Evolutionary conservation across 1,140 invertebrate genomes (phyloP).

Genomic region (Plectus sambesii): DNA sequence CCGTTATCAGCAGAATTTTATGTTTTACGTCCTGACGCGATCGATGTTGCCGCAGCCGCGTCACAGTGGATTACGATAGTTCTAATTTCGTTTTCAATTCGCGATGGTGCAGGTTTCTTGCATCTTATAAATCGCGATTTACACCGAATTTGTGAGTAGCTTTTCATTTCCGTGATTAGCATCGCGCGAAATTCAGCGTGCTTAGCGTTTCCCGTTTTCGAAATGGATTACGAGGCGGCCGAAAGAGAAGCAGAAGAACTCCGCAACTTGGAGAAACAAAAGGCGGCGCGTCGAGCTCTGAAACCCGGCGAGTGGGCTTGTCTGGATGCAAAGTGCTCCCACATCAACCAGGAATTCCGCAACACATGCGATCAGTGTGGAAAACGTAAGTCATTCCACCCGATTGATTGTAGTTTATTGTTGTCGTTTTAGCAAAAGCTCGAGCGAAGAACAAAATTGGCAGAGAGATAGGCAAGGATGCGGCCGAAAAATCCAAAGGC

Average conservation of each 20-base stretch:
- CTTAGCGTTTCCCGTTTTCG: background rate
- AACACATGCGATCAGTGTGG: slow-evolving; percentile 29
- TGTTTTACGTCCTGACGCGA: too few relatives aligned
- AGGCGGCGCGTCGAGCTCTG: slow-evolving; percentile 19
- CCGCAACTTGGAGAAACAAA: too few relatives aligned
- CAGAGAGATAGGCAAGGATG: slow-evolving; percentile 90
- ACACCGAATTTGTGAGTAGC: background rate
- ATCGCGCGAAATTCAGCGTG: background rate
- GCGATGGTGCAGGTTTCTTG: too few relatives aligned
- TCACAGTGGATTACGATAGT: too few relatives aligned
- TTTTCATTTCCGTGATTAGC: background rate
- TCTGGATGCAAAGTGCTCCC: slow-evolving; percentile 37
- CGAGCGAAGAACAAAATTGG: slow-evolving; percentile 67
- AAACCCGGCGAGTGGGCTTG: slow-evolving; percentile 41
- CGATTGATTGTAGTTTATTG: slow-evolving; percentile 1
- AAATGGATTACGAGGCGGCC: background rate
- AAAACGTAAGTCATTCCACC: slow-evolving; percentile 25
- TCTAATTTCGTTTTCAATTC: too few relatives aligned
- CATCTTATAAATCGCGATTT: too few relatives aligned
- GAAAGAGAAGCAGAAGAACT: too few relatives aligned
- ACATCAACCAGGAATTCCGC: slow-evolving; percentile 31
- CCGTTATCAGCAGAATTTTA: too few relatives aligned
- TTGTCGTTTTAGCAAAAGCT: slow-evolving; percentile 29
- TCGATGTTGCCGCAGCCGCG: too few relatives aligned
- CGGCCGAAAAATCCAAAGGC: slow-evolving; percentile 93